Base-by-base conservation (phyloP, 2,113 vertebrate genomes). In the Vireo altiloquus region DNA sequence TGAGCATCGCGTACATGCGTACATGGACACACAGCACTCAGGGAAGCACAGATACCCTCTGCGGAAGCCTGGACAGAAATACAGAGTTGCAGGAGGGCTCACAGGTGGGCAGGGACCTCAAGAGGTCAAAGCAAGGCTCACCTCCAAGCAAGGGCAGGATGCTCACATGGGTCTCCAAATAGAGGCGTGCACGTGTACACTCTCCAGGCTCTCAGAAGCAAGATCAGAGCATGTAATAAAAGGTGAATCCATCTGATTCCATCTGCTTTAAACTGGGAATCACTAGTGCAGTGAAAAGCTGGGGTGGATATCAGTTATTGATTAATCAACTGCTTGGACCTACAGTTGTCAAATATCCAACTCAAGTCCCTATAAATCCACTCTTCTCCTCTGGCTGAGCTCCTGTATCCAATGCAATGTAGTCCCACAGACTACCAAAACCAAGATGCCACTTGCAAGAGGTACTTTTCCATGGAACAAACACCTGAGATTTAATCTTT, bases 171-270 rank as follows among this genome's bases (percentile, higher is more conserved):
- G 21, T 42, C 57, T 54, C 65, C 49, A 33, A 21, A 23, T 0
- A n/a, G 39, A 17, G 13, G 19, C 0, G 2, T 15, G 28, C 49
- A 30, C 1, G 7, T 42, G 42, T 21, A 83, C 7, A 3, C 16
- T 25, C 81, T 28, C 35, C 60, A 86, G 72, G 19, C 68, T 63
- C 44, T 49, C 30, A 70, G 60, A 57, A 82, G 57, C 46, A 60
- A 90, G 68, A 47, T 23, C n/a, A 74, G 59, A 71, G 30, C 42
- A 56, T 39, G 22, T 3, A 30, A 30, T 7, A 50, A 70, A 81
- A 83, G 27, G 46, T 66, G 59, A 89, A 81, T 84, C 47, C 76
- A 68, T 23, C 42, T 46, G 69, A 87, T n/a, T n/a, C n/a, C n/a
- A 44, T 63, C 50, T 52, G 39, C 47, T 89, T 71, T 81, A 90